These are phyloP conservation scores for Malacoraja senta DNA, from an alignment of 2,797 vertebrate genomes.

Conservation along the genomic window DNA sequence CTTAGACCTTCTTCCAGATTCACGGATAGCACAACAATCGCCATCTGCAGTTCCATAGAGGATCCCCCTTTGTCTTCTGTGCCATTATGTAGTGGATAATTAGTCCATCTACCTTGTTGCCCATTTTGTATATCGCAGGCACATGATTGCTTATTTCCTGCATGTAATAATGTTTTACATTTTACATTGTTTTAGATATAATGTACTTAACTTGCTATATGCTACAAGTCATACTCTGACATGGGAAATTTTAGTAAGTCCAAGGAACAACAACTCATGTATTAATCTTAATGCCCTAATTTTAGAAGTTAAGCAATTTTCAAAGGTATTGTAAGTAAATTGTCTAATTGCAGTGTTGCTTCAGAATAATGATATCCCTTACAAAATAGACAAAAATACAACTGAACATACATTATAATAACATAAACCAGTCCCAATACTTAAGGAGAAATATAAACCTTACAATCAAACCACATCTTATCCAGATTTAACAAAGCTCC, in stretches of 20 bases:
- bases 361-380: not conserved
- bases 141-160: not conserved
- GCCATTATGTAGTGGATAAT: not conserved
- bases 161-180: not conserved
- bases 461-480: not conserved
- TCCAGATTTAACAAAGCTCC: not conserved
- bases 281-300: not conserved
- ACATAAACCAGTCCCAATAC: not conserved
- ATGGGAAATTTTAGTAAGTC: not conserved
- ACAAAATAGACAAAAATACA: not conserved
- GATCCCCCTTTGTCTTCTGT: not conserved
- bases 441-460: not conserved
- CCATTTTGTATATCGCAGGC: not conserved
- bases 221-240: not conserved
- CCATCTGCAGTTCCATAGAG: not conserved
- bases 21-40: not conserved
- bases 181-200: not conserved
- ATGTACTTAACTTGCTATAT: not conserved
- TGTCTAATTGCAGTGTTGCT: not conserved
- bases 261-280: not conserved
- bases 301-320: not conserved
- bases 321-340: not conserved
- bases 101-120: not conserved
- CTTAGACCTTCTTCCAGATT: not conserved
- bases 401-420: not conserved